Evolutionary conservation across 2,797 vertebrate genomes (phyloP), one percentile per base, ranked within the genome.

Genomic region (Ceryle rudis): DNA sequence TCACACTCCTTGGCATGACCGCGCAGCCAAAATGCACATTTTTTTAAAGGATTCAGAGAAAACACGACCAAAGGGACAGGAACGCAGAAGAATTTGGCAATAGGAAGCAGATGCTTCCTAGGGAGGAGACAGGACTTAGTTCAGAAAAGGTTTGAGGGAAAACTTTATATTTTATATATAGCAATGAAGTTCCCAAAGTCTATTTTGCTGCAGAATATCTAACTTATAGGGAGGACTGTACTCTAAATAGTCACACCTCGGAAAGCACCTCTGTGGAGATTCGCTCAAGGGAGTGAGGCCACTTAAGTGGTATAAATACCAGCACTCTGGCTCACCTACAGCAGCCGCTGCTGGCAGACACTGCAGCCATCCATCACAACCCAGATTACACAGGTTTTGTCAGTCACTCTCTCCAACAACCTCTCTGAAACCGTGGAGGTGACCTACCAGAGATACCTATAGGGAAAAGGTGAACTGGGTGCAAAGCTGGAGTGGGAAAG

Each of bases 1-100:
- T 97, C 95, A 96, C 95, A 97, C 95, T 96, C 95, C 95, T 95
- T 96, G 96, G 96, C 96, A 97, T 96, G 95, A 96, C 96, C 95
- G 91, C 10, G 61, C 92, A 97, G 95, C 96, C 96, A 97, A 96
- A 96, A 96, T 92, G 92, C 95, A 97, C 94, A 65, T 96, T 95
- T 97, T 75, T 96, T 89, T 41, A 67, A 90, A 91, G 78, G 92
- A 96, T 96, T 97, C 93, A 92, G 83, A 96, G 96, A 94, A 96
- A 97, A 96, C 95, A 94, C 94, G 28, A 97, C 96, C 94, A 92
- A 96, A 93, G 94, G 96, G 96, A 96, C 94, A 95, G 79, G 92
- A 96, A 97, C 54, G 19, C 35, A 52, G 91, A 89, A 91, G 84
- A 83, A 81, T 92, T 96, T 96, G 92, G 95, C 96, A 97, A 92